phyloP scores from a whole-genome alignment of 2,888 invertebrate genomes.

The Chelonus formosanus region DNA sequence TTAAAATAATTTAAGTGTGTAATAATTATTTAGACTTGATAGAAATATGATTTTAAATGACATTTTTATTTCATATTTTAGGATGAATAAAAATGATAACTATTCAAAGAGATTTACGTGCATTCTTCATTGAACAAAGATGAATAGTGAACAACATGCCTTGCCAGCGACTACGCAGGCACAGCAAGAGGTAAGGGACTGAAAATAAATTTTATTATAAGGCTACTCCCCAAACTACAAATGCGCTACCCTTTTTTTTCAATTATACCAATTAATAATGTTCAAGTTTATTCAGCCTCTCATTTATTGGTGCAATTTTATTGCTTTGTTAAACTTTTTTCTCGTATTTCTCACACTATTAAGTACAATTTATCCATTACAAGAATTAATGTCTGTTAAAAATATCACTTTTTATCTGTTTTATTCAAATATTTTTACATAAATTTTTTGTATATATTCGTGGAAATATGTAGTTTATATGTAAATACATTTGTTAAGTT shows the following conservation, averaged over 20 bases:
- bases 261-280: background rate
- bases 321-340: no score
- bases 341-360: no score
- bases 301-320: background rate
- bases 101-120: slow-evolving; percentile 51
- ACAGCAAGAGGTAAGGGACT: slow-evolving; percentile 61
- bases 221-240: slow-evolving; percentile 55
- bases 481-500: no score
- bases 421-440: no score
- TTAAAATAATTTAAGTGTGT: no score
- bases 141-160: slow-evolving; percentile 66
- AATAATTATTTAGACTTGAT: no score
- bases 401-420: no score
- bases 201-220: slow-evolving; percentile 25
- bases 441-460: no score
- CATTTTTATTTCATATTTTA: slow-evolving; percentile 42
- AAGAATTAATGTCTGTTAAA: no score
- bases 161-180: slow-evolving; percentile 64
- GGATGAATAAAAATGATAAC: slow-evolving; percentile 53
- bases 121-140: slow-evolving; percentile 58
- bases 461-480: no score
- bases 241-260: slow-evolving; percentile 46
- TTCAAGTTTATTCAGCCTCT: background rate
- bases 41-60: background rate
- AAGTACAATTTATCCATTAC: no score